Evolutionary conservation across 1,140 invertebrate genomes (phyloP).

Genomic region (Pseudobourletiella spinata): DNA sequence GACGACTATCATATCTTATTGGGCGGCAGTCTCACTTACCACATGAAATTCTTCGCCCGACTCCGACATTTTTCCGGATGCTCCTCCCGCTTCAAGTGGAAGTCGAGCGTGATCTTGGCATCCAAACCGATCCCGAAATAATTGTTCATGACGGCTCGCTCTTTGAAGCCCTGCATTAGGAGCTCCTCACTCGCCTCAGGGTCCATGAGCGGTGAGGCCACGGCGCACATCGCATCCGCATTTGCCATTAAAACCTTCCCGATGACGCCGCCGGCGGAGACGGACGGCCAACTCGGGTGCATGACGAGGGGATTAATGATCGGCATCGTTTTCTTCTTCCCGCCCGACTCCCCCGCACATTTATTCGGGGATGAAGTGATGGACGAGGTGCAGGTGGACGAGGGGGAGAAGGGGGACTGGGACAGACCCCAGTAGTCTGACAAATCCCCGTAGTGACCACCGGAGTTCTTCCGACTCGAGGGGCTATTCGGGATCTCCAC

Average conservation of each 20-base stretch:
- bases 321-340: constrained; percentile 57
- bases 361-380: constrained; percentile 30
- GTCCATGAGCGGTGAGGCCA: constrained; percentile 29
- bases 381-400: constrained; percentile 27
- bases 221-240: constrained; percentile 91
- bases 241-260: constrained; percentile 87
- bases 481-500: constrained; percentile 37
- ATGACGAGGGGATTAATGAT: constrained; percentile 83
- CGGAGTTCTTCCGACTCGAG: constrained; percentile 25
- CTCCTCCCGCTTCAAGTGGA: constrained; percentile 95
- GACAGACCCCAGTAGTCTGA: background rate
- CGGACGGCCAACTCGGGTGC: constrained; percentile 70
- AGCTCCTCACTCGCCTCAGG: constrained; percentile 30
- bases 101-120: constrained; percentile 95
- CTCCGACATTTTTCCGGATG: constrained; percentile 95
- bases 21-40: no score
- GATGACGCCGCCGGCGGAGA: constrained; percentile 57
- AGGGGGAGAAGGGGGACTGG: constrained; percentile 37
- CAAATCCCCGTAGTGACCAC: constrained; percentile 9
- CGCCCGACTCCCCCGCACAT: constrained; percentile 42
- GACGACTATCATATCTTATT: no score
- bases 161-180: constrained; percentile 70
- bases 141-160: constrained; percentile 97
- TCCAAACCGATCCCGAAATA: constrained; percentile 99
- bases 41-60: constrained; percentile 92